phyloP scores from a whole-genome alignment of 2,797 vertebrate species.

The Sphenodon punctatus region DNA sequence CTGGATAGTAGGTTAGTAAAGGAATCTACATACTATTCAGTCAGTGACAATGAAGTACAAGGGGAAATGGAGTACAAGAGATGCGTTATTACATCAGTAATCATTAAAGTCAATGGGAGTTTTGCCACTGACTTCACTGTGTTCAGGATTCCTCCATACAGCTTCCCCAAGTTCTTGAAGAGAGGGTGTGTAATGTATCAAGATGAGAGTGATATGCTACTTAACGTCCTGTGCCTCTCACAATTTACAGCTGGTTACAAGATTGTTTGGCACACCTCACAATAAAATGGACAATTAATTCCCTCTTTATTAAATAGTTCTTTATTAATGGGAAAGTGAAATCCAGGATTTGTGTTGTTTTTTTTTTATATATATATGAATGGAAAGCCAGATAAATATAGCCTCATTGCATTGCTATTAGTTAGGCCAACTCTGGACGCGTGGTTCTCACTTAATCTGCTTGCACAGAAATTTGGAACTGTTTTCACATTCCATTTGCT shows the following conservation, averaged over 20 bases:
- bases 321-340: background rate
- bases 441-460: slow-evolving; percentile 9
- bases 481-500: slow-evolving; percentile 66
- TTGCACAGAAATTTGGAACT: slow-evolving; percentile 16
- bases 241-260: background rate
- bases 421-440: slow-evolving; percentile 2
- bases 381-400: slow-evolving; percentile 11
- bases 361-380: background rate
- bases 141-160: too few species aligned
- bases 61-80: too few species aligned
- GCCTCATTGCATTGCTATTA: background rate
- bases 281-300: slow-evolving; percentile 3
- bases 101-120: too few species aligned
- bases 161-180: slow-evolving; percentile 10
- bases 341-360: background rate
- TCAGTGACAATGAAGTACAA: too few species aligned
- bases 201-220: background rate
- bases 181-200: slow-evolving; percentile 5
- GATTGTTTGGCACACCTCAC: background rate
- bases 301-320: background rate
- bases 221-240: background rate
- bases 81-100: too few species aligned
- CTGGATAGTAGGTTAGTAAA: too few species aligned
- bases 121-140: too few species aligned
- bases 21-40: too few species aligned